Base-by-base conservation (phyloP, 2,797 vertebrate genomes). In the Pteropus rufus region DNA sequence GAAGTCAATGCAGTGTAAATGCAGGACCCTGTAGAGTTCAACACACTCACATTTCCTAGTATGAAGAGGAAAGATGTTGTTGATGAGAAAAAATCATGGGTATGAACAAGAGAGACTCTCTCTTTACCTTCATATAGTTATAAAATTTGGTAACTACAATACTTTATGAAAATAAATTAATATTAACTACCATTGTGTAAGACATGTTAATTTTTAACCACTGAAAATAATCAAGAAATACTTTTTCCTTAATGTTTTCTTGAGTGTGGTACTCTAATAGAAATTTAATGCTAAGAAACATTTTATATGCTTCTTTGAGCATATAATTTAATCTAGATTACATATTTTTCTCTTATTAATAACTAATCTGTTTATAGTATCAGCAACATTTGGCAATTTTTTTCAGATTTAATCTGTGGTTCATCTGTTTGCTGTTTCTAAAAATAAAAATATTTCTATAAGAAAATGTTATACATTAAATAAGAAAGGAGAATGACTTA, bases 291-390 rank as follows among this genome's bases (percentile, higher is more conserved):
- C 49, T 95, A 97, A 95, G 97, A 94, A 97, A 83, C 96, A 98
- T 98, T 98, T 93, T 98, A 98, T 97, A 98, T 97, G 97, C 93
- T 91, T 97, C 97, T 97, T 98, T 69, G 94, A 98, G 98, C 98
- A 98, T 98, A 98, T 98, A 98, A 98, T 97, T 98, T 98, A 98
- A 97, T 97, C 97, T 98, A 98, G 97, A 97, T 98, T 97, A 98
- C 98, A 97, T 98, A 96, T 96, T 98, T 98, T 97, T 95, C 97
- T 98, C 96, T 97, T 97, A 69, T 34, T 34, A 93, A 97, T 98
- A 98, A 98, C 95, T 96, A 95, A 94, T 97, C 96, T 95, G 81
- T 96, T 97, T 97, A 93, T 97, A 98, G 94, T 97, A 96, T 98
- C 98, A 98, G 97, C 97, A 97, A 95, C 85, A 80, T 97, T 98